phyloP scores from a whole-genome alignment of 92 coral and sea anemone species.

The Metridium senile region DNA sequence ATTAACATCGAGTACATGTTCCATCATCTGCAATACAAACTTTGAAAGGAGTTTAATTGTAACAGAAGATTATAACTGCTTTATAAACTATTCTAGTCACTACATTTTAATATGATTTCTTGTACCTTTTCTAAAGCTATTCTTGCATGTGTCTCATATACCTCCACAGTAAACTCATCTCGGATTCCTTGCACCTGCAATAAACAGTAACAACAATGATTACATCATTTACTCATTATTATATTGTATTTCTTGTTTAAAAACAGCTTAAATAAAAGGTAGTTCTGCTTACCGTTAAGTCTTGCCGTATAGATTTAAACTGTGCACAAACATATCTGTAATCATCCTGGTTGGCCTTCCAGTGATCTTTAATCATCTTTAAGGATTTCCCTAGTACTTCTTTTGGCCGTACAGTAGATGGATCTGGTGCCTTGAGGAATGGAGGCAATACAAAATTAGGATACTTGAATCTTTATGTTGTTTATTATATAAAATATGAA shows the following conservation, averaged over 20 bases:
- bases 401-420: slow-evolving; percentile 90
- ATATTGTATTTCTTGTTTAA: background rate
- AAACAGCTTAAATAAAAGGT: background rate
- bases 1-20: too few relatives aligned
- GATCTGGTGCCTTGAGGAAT: slow-evolving; percentile 84
- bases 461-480: background rate
- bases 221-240: background rate
- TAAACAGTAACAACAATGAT: background rate
- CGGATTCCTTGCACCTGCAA: slow-evolving; percentile 96
- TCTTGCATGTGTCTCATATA: slow-evolving; percentile 98
- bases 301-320: slow-evolving; percentile 95
- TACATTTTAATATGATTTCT: too few relatives aligned
- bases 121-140: slow-evolving; percentile 95
- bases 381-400: slow-evolving; percentile 80
- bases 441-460: background rate
- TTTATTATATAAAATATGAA: too few relatives aligned
- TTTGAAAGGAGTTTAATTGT: too few relatives aligned
- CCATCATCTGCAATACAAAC: too few relatives aligned
- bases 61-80: too few relatives aligned
- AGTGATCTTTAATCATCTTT: slow-evolving; percentile 78
- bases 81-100: too few relatives aligned
- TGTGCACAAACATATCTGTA: slow-evolving; percentile 92
- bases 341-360: slow-evolving; percentile 88
- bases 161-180: slow-evolving; percentile 89
- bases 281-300: slow-evolving; percentile 77